phyloP scores from a whole-genome alignment of 1,140 invertebrate genomes.

The Zeugodacus cucurbitae region DNA sequence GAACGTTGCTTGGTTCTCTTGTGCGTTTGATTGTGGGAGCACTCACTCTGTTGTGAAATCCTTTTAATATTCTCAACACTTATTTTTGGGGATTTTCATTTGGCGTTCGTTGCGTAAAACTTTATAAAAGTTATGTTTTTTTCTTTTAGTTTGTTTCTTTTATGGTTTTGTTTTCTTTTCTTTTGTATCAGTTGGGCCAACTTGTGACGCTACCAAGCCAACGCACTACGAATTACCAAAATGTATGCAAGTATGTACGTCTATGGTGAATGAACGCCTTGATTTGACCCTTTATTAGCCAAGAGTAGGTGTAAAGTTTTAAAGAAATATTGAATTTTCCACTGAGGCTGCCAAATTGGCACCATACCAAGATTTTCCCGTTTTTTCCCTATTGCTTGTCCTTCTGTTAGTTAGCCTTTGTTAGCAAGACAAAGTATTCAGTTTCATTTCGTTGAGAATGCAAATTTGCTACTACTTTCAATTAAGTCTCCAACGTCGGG shows the following conservation, averaged over 20 bases:
- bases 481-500: not conserved
- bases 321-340: conserved; percentile 11
- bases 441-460: not conserved
- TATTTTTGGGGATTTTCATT: not conserved
- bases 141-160: not conserved
- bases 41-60: not conserved
- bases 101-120: conserved; percentile 5
- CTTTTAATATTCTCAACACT: not conserved
- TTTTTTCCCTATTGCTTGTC: not conserved
- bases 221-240: not conserved
- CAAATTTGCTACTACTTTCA: not conserved
- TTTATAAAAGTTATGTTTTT: not conserved
- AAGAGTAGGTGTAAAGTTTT: conserved; percentile 2
- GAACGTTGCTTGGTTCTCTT: not conserved
- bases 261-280: not conserved
- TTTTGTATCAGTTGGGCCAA: not conserved
- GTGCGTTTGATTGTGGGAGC: not conserved
- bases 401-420: not conserved
- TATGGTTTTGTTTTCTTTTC: not conserved
- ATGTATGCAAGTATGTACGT: not conserved
- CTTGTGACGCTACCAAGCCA: not conserved
- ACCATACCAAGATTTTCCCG: not conserved
- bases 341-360: not conserved
- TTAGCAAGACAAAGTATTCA: not conserved
- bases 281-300: not conserved